Evolutionary conservation across 1,140 invertebrate genomes (phyloP).

Genomic region (Belonocnema kinseyi): DNA sequence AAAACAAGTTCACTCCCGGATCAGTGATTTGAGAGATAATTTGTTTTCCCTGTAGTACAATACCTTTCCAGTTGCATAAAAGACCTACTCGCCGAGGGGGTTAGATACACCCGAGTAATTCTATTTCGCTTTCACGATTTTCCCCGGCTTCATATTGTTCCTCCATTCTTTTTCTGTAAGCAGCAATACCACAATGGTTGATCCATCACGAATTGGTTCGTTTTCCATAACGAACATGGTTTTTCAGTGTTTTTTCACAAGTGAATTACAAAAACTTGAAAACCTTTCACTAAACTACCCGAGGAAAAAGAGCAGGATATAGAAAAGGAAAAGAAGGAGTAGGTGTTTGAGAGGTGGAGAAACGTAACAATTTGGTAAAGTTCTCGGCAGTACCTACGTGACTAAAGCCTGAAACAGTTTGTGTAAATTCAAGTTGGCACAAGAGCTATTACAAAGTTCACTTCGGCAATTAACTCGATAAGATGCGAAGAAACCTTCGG

Average conservation of each 20-base stretch:
- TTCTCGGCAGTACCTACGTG: conserved; percentile 26
- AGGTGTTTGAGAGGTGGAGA: not conserved
- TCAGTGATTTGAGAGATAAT: conserved; percentile 15
- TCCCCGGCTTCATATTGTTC: conserved; percentile 20
- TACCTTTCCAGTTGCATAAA: conserved; percentile 22
- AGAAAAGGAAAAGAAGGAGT: not conserved
- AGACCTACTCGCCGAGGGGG: not conserved
- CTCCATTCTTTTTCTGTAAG: not conserved
- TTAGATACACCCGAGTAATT: conserved; percentile 21
- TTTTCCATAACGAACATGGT: not conserved
- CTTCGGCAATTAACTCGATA: conserved; percentile 29
- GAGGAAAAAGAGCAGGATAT: not conserved
- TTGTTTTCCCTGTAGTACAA: conserved; percentile 3
- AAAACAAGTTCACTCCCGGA: not conserved
- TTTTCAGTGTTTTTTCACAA: not conserved
- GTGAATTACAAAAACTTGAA: too few relatives aligned
- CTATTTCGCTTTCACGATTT: conserved; percentile 22
- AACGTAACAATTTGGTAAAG: conserved; percentile 22
- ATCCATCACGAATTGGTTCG: conserved; percentile 4
- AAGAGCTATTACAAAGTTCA: conserved; percentile 30
- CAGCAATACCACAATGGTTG: conserved; percentile 16
- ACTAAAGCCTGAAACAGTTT: conserved; percentile 29
- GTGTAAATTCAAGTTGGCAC: conserved; percentile 30
- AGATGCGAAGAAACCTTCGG: conserved; percentile 18
- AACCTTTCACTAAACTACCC: too few relatives aligned